Evolutionary conservation across 2,113 vertebrate species (phyloP).

Genomic region (Candoia aspera): DNA sequence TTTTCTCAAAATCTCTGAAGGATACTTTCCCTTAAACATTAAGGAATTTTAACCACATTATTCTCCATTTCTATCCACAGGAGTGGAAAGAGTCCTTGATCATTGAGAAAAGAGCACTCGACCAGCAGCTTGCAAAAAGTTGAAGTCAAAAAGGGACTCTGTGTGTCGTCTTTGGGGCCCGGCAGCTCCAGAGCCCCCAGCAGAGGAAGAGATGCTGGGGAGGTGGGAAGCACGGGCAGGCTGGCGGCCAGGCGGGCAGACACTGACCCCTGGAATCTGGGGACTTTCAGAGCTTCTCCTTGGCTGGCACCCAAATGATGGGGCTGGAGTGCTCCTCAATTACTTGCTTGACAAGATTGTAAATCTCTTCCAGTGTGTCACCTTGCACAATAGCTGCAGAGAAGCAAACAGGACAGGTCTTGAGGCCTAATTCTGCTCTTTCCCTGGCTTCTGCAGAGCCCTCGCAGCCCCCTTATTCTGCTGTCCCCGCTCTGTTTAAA

Average conservation of each 20-base stretch:
- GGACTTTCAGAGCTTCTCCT: slow-evolving; percentile 92
- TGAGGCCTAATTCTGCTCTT: background rate
- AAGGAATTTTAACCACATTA: slow-evolving; percentile 88
- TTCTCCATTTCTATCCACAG: slow-evolving; percentile 81
- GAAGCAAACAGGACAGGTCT: background rate
- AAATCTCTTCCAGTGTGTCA: slow-evolving; percentile 97
- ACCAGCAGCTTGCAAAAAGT: slow-evolving; percentile 53
- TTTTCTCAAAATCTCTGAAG: slow-evolving; percentile 83
- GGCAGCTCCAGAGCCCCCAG: no score
- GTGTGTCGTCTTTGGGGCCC: background rate
- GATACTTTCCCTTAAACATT: slow-evolving; percentile 98
- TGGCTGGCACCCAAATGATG: slow-evolving; percentile 95
- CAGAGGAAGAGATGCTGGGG: background rate
- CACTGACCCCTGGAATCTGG: no score
- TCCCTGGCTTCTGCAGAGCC: background rate
- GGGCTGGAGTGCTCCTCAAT: slow-evolving; percentile 97
- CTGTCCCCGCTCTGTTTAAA: background rate
- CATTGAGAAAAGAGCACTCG: slow-evolving; percentile 72
- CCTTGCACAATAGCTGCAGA: slow-evolving; percentile 93
- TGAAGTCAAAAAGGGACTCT: background rate
- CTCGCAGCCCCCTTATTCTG: no score
- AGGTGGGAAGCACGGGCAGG: no score
- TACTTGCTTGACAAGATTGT: slow-evolving; percentile 96
- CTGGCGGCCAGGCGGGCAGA: slow-evolving; percentile 62
- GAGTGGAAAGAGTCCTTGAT: slow-evolving; percentile 82